Conservation (phyloP, 1,140 invertebrate species). For the Drosophila equinoxialis region DNA sequence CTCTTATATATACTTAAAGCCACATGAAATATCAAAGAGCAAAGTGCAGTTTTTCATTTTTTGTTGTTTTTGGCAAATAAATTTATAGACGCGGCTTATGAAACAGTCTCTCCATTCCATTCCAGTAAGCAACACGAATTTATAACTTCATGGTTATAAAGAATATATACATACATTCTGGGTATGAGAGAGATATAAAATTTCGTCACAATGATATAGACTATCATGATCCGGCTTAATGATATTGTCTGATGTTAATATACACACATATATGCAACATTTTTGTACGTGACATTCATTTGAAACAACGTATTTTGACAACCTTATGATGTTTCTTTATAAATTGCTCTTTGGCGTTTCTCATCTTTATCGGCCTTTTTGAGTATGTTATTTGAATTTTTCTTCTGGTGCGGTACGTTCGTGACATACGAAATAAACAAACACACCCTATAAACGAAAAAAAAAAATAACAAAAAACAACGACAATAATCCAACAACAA, state of each 20-base stretch:
- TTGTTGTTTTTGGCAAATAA: too few species aligned
- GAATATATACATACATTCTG: neutral
- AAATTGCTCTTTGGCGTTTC: constrained; percentile 10
- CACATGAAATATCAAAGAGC: constrained; percentile 16
- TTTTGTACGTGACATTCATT: constrained; percentile 13
- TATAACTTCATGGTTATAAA: constrained; percentile 5
- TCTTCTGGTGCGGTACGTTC: constrained; percentile 4
- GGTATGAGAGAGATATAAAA: neutral
- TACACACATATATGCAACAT: constrained; percentile 8
- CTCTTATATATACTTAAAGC: too few species aligned
- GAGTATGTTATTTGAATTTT: constrained; percentile 3
- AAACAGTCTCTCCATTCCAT: neutral
- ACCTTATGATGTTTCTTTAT: constrained; percentile 17
- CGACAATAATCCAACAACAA: neutral
- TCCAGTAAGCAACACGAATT: neutral
- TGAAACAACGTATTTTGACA: constrained; percentile 18
- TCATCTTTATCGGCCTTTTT: constrained; percentile 4
- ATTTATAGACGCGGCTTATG: neutral
- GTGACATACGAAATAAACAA: constrained; percentile 21
- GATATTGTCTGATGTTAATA: constrained; percentile 3
- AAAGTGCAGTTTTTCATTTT: neutral
- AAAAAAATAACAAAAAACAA: neutral
- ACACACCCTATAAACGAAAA: constrained; percentile 10
- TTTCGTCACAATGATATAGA: constrained; percentile 4
- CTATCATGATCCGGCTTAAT: constrained; percentile 5